These are phyloP conservation scores for Brachyptera risi DNA, from an alignment of 2,888 invertebrate genomes.

Conservation along the genomic window DNA sequence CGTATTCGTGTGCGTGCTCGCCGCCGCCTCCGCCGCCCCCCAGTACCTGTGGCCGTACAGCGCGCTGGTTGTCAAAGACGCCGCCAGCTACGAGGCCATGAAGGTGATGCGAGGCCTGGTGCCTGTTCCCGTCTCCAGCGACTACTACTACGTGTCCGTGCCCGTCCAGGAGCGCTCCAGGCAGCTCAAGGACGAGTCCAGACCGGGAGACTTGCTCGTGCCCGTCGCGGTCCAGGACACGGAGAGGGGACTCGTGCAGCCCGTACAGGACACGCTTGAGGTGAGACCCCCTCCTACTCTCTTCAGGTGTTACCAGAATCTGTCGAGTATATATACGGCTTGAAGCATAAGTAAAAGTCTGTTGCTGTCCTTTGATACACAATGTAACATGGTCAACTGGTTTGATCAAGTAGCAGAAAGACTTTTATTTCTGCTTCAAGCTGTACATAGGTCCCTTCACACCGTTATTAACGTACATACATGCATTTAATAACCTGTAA, in stretches of 20 bases:
- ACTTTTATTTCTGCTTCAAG: no score
- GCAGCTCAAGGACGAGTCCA: no score
- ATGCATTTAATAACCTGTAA: no score
- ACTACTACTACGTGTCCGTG: conserved; percentile 22
- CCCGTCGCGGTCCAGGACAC: conserved; percentile 32
- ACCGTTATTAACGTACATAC: no score
- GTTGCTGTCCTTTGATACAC: no score
- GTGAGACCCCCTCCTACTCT: no score
- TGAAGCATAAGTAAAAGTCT: no score
- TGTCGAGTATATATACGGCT: no score
- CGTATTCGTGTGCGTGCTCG: neutral
- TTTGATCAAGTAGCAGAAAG: no score
- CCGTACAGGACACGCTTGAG: conserved; percentile 34
- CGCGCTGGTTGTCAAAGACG: neutral
- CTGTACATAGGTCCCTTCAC: no score
- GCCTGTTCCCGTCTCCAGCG: neutral
- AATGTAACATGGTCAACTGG: no score
- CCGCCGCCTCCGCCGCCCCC: neutral
- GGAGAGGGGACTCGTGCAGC: conserved; percentile 31
- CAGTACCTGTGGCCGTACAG: conserved; percentile 10
- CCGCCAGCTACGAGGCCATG: neutral
- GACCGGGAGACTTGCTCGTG: conserved; percentile 24
- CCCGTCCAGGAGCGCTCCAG: neutral
- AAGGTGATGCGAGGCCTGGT: conserved; percentile 9
- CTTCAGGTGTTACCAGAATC: no score